These are phyloP conservation scores for Myopa testacea DNA, from an alignment of 2,888 invertebrate genomes.

Conservation along the genomic window DNA sequence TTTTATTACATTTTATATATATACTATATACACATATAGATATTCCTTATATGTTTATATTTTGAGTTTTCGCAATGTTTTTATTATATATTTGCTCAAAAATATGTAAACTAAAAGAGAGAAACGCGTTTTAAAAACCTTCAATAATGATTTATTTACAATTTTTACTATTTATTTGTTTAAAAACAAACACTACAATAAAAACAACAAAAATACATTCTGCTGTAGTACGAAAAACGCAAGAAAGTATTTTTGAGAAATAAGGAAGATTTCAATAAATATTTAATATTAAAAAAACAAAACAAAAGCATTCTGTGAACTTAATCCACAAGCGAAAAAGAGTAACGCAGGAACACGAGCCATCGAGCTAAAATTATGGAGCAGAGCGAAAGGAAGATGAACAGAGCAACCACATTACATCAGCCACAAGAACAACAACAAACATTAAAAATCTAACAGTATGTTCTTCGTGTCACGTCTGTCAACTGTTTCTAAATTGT, in stretches of 20 bases:
- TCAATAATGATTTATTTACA: constrained; percentile 54
- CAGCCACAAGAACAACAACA: too few relatives aligned
- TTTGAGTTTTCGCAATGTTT: constrained; percentile 42
- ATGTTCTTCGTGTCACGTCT: neutral
- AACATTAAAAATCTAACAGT: neutral
- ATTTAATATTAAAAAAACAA: constrained; percentile 27
- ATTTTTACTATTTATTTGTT: constrained; percentile 58
- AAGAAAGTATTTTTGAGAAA: constrained; percentile 61
- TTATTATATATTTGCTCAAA: constrained; percentile 47
- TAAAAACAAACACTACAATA: constrained; percentile 43
- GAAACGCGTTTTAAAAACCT: constrained; percentile 16
- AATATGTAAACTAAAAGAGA: constrained; percentile 44
- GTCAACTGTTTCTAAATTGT: neutral
- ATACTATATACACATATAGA: constrained; percentile 41
- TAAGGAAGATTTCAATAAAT: constrained; percentile 18
- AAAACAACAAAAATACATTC: constrained; percentile 51
- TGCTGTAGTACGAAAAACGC: constrained; percentile 60
- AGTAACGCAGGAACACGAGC: too few relatives aligned
- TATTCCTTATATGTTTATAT: constrained; percentile 1
- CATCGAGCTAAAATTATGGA: too few relatives aligned
- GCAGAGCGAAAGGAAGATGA: too few relatives aligned
- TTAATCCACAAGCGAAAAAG: too few relatives aligned
- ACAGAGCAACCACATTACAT: too few relatives aligned
- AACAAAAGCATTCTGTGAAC: constrained; percentile 9
- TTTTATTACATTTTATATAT: constrained; percentile 33